phyloP scores from a whole-genome alignment of 2,797 vertebrate genomes.

The Peromyscus melanophrys region DNA sequence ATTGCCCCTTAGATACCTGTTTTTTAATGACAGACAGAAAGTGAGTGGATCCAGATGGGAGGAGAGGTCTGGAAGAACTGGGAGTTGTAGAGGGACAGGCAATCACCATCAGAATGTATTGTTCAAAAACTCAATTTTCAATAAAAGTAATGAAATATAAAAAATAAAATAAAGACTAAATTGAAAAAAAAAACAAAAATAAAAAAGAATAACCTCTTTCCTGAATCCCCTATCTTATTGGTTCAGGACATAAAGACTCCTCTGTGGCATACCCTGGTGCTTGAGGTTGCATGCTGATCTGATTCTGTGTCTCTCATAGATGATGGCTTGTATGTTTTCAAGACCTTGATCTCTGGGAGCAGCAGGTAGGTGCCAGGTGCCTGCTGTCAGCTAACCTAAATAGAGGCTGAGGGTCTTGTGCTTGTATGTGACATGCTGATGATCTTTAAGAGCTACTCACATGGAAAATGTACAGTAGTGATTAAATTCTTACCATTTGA shows the following conservation, averaged over 20 bases:
- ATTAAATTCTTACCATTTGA: background rate
- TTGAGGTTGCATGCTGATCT: background rate
- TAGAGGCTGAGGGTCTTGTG: background rate
- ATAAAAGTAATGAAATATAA: too few species aligned
- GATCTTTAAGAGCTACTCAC: background rate
- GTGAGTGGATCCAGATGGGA: too few species aligned
- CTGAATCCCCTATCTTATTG: background rate
- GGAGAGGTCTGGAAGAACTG: too few species aligned
- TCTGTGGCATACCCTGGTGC: background rate
- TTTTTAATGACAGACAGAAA: too few species aligned
- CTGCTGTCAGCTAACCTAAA: background rate
- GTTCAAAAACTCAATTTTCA: too few species aligned
- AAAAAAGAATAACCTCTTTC: background rate
- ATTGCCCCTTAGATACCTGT: too few species aligned
- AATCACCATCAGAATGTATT: too few species aligned
- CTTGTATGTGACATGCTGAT: background rate
- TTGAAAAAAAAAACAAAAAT: background rate
- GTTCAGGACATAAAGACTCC: background rate
- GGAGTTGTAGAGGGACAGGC: too few species aligned
- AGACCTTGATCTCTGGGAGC: background rate
- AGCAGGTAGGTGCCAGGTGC: too few species aligned
- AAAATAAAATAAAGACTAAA: background rate
- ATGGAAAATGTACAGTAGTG: background rate
- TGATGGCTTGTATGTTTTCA: background rate
- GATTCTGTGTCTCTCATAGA: background rate